Conservation (phyloP, 2,888 invertebrate genomes). For the Philonicus albiceps region DNA sequence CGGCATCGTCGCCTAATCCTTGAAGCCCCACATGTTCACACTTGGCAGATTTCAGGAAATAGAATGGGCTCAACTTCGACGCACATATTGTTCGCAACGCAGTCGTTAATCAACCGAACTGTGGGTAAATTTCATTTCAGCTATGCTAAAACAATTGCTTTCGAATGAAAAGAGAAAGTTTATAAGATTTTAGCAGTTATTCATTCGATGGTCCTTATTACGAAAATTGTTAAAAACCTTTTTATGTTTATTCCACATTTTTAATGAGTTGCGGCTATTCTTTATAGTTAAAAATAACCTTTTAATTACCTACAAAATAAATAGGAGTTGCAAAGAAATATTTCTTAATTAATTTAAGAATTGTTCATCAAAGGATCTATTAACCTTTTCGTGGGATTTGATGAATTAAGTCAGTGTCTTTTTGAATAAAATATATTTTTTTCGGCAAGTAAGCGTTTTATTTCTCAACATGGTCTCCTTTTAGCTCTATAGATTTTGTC, state of each 20-base stretch:
- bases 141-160: not conserved
- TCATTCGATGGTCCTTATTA: not conserved
- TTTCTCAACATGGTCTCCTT: no score
- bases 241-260: not conserved
- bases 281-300: not conserved
- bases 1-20: not conserved
- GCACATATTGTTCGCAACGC: not conserved
- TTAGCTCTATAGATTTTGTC: no score
- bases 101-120: not conserved
- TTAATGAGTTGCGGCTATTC: not conserved
- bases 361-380: no score
- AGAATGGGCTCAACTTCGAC: not conserved
- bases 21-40: not conserved
- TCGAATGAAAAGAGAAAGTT: not conserved
- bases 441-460: no score
- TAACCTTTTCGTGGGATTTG: no score
- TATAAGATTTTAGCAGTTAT: not conserved
- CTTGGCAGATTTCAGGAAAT: not conserved
- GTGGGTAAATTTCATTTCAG: not conserved
- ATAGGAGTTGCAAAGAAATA: not conserved
- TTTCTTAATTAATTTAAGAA: no score
- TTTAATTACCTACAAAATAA: not conserved
- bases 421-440: no score
- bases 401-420: no score
- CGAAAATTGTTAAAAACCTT: not conserved